Conservation (phyloP, 2,888 invertebrate species). For the Cecidostiba fungosa region DNA sequence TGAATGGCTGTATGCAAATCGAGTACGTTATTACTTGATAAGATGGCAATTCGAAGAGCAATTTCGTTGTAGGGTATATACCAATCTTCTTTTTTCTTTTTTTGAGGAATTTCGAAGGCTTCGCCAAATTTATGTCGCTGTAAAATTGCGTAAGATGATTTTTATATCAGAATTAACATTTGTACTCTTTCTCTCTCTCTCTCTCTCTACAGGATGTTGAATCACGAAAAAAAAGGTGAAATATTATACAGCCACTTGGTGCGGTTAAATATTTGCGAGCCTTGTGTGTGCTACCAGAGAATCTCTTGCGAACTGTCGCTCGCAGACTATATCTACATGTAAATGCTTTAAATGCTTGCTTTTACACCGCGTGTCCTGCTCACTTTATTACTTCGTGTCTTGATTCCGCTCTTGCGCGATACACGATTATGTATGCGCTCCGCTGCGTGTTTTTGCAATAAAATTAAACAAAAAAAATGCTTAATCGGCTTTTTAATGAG, state of each 20-base stretch:
- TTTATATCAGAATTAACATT: not conserved
- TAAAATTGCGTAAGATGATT: not conserved
- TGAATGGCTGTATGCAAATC: constrained; percentile 45
- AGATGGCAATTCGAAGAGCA: not conserved
- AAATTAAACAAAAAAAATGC: not conserved
- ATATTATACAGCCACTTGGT: not conserved
- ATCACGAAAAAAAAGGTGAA: not conserved
- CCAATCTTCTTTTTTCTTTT: too few relatives aligned
- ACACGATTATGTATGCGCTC: not conserved
- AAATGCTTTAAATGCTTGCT: constrained; percentile 20
- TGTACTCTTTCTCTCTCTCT: not conserved
- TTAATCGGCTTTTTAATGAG: not conserved
- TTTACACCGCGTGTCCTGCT: not conserved
- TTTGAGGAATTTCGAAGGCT: not conserved
- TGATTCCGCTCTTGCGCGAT: not conserved
- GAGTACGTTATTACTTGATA: constrained; percentile 4
- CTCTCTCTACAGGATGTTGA: too few relatives aligned
- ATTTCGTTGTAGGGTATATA: not conserved
- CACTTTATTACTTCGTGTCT: not conserved
- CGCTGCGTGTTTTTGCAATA: not conserved
- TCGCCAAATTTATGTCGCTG: not conserved
- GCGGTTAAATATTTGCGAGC: not conserved
- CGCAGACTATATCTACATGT: not conserved
- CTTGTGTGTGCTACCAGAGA: not conserved
- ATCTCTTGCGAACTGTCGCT: not conserved